Conservation (phyloP, 35 echinoderm and acorn worm genomes). For the Ptychodera flava region DNA sequence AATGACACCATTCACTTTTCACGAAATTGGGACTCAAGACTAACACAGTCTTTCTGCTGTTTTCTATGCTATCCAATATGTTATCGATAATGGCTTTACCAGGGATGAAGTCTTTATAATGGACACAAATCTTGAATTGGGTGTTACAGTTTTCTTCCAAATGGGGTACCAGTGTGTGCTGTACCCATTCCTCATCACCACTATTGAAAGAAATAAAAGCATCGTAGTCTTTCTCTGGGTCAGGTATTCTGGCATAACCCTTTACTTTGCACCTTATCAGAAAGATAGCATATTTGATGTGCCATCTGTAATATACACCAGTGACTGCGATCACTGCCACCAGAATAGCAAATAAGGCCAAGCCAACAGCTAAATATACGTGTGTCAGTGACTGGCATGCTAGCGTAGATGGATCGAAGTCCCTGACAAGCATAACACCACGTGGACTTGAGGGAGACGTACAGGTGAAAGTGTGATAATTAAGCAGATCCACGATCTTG, state of each 20-base stretch:
- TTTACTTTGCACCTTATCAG: not conserved
- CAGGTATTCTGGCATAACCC: not conserved
- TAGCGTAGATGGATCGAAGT: not conserved
- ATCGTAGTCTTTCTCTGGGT: not conserved
- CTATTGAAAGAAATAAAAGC: slow-evolving; percentile 20
- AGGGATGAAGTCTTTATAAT: slow-evolving; percentile 2
- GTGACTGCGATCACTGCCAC: not conserved
- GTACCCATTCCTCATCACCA: not conserved
- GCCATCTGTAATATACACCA: not conserved
- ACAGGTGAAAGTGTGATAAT: not conserved
- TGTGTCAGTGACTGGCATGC: not conserved
- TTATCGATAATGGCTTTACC: slow-evolving; percentile 7
- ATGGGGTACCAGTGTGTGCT: not conserved
- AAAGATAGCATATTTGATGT: not conserved
- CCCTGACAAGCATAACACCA: not conserved
- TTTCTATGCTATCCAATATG: not conserved
- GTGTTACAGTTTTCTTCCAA: not conserved
- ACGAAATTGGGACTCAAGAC: slow-evolving; percentile 4
- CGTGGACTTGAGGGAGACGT: not conserved
- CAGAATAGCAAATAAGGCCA: not conserved
- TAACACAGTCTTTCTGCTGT: slow-evolving; percentile 4
- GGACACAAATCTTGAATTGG: slow-evolving; percentile 3
- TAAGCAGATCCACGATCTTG: no score
- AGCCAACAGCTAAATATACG: not conserved
- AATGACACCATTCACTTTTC: slow-evolving; percentile 15